Conservation (phyloP, 2,888 invertebrate genomes). For the Eupithecia dodoneata region DNA sequence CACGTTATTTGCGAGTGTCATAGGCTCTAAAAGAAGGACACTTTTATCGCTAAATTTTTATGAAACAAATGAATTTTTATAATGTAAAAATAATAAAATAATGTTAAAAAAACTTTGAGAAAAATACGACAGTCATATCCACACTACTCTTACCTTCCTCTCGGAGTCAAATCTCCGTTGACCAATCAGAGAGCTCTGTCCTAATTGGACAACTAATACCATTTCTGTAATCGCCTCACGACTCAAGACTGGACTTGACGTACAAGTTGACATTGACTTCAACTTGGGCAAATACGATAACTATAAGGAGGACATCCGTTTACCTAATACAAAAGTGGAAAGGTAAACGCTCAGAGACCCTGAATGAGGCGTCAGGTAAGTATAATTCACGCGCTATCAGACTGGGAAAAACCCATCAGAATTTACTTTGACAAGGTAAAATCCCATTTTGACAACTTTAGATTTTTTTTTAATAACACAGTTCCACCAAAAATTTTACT, state of each 20-base stretch:
- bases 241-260: not conserved
- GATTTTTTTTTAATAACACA: too few relatives aligned
- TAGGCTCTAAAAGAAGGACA: too few relatives aligned
- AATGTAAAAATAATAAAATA: too few relatives aligned
- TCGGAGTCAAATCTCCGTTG: constrained; percentile 59
- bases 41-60: too few relatives aligned
- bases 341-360: not conserved
- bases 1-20: too few relatives aligned
- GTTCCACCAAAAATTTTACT: too few relatives aligned
- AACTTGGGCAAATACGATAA: not conserved
- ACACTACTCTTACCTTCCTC: constrained; percentile 38
- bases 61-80: too few relatives aligned
- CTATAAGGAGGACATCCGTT: not conserved
- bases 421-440: not conserved
- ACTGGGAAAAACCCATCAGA: not conserved
- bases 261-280: not conserved
- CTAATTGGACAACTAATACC: constrained; percentile 68
- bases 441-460: not conserved
- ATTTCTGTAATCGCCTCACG: constrained; percentile 45
- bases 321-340: not conserved
- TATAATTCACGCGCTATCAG: not conserved
- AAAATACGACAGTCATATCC: constrained; percentile 42
- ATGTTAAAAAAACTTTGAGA: too few relatives aligned
- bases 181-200: constrained; percentile 60
- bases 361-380: too few relatives aligned